phyloP scores from a whole-genome alignment of 2,888 invertebrate species.

The Strigamia transsilvanica region DNA sequence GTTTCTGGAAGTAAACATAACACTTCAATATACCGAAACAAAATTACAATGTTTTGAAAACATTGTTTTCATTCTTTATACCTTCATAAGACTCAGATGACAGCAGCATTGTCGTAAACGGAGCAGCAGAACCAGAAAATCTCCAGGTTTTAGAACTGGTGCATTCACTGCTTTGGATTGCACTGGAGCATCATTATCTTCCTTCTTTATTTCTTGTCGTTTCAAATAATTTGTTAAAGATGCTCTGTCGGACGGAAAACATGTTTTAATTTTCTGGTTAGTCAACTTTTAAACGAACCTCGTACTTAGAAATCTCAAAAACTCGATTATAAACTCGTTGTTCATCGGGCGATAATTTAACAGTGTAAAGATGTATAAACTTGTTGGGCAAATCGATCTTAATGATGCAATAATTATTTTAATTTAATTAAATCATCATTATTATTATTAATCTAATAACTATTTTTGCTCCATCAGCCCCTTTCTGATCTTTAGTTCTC shows the following conservation, averaged over 20 bases:
- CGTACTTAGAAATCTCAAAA: constrained; percentile 64
- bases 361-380: constrained; percentile 68
- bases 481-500: constrained; percentile 84
- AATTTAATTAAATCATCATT: constrained; percentile 23
- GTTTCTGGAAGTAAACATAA: not conserved
- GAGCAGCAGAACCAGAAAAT: constrained; percentile 76
- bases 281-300: constrained; percentile 60
- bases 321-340: constrained; percentile 78
- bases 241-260: constrained; percentile 58
- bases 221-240: constrained; percentile 62
- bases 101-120: constrained; percentile 88
- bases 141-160: not conserved
- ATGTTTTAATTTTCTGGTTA: not conserved
- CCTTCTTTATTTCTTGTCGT: constrained; percentile 61
- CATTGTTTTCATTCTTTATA: too few relatives aligned
- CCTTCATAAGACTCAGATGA: constrained; percentile 82
- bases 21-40: too few relatives aligned
- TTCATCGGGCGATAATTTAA: constrained; percentile 62
- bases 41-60: too few relatives aligned
- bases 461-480: constrained; percentile 69
- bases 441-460: constrained; percentile 57
- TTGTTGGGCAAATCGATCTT: constrained; percentile 73
- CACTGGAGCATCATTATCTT: not conserved
- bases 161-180: not conserved
- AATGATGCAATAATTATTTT: not conserved